Evolutionary conservation across 1,140 invertebrate genomes (phyloP).

Genomic region (Caenorhabditis elegans): WBcel235 BX284606.5:12411001-12411500

Average conservation of each 20-base stretch:
- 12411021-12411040: too few species aligned
- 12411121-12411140: constrained; percentile 87
- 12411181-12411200: constrained; percentile 79
- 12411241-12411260: not conserved
- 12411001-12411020: too few species aligned
- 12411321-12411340: constrained; percentile 93
- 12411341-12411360: constrained; percentile 93
- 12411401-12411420: constrained; percentile 38
- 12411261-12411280: not conserved
- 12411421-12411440: constrained; percentile 79
- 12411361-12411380: constrained; percentile 75
- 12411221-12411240: constrained; percentile 80
- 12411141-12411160: constrained; percentile 81
- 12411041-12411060: too few species aligned
- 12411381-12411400: not conserved
- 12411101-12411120: constrained; percentile 89
- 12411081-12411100: constrained; percentile 86
- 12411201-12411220: constrained; percentile 96
- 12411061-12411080: constrained; percentile 70
- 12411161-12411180: constrained; percentile 82
- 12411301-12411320: constrained; percentile 71
- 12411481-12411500: constrained; percentile 61
- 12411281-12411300: constrained; percentile 10
- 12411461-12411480: constrained; percentile 60
- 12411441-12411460: constrained; percentile 64